phyloP scores from a whole-genome alignment of 2,797 vertebrate genomes.

The Schizothorax lantsangensis region DNA sequence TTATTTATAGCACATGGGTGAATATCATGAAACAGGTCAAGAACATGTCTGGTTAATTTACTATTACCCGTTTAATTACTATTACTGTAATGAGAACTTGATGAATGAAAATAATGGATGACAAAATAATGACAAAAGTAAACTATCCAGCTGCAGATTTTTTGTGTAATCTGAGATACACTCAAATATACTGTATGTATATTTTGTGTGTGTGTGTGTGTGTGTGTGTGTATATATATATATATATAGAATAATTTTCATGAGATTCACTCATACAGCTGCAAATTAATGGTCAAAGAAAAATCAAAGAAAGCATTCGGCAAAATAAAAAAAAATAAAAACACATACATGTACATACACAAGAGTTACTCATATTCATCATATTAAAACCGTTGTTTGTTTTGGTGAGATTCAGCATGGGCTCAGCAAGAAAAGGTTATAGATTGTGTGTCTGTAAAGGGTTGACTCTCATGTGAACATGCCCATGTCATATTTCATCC shows the following conservation, averaged over 20 bases:
- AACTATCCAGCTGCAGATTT: too few relatives aligned
- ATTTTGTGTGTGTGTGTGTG: too few relatives aligned
- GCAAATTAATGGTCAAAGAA: not conserved
- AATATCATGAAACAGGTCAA: not conserved
- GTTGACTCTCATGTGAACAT: not conserved
- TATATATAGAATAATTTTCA: not conserved
- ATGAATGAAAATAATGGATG: too few relatives aligned
- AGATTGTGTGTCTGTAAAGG: not conserved
- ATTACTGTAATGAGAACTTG: too few relatives aligned
- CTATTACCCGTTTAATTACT: too few relatives aligned
- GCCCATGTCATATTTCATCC: not conserved
- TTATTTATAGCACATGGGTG: not conserved
- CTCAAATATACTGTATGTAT: too few relatives aligned
- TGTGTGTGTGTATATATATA: not conserved
- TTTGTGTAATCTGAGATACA: too few relatives aligned
- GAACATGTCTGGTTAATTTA: not conserved
- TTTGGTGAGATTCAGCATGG: conserved; percentile 39
- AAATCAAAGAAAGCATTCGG: not conserved
- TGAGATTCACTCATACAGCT: not conserved
- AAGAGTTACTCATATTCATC: not conserved
- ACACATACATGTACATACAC: too few relatives aligned
- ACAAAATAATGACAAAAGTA: too few relatives aligned
- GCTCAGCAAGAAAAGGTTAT: not conserved
- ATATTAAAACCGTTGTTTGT: not conserved
- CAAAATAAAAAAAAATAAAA: not conserved